phyloP scores from a whole-genome alignment of 2,888 invertebrate genomes.

The Selenia dentaria region DNA sequence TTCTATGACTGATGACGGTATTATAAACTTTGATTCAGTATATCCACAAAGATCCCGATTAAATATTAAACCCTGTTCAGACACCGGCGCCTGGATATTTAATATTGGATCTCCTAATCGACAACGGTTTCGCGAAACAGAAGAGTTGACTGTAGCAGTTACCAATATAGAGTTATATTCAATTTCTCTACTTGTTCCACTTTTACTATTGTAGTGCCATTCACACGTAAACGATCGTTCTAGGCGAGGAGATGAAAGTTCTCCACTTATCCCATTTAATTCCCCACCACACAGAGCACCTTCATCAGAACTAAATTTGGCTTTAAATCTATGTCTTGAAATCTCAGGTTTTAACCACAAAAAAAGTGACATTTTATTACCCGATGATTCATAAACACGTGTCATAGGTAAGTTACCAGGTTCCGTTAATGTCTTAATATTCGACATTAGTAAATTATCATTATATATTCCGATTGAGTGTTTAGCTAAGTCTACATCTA shows the following conservation, averaged over 20 bases:
- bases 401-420: slow-evolving; percentile 36
- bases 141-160: slow-evolving; percentile 51
- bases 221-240: slow-evolving; percentile 58
- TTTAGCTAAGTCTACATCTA: slow-evolving; percentile 67
- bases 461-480: slow-evolving; percentile 78
- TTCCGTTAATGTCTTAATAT: slow-evolving; percentile 55
- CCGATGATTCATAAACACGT: slow-evolving; percentile 83
- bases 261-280: slow-evolving; percentile 51
- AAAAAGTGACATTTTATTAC: slow-evolving; percentile 86
- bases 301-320: slow-evolving; percentile 87
- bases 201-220: slow-evolving; percentile 56
- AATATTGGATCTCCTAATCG: slow-evolving; percentile 53
- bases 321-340: slow-evolving; percentile 88
- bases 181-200: slow-evolving; percentile 11
- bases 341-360: slow-evolving; percentile 79
- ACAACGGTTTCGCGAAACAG: slow-evolving; percentile 46
- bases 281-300: slow-evolving; percentile 69
- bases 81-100: slow-evolving; percentile 42
- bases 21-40: slow-evolving; percentile 44
- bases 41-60: slow-evolving; percentile 51
- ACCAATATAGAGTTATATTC: slow-evolving; percentile 55
- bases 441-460: slow-evolving; percentile 72
- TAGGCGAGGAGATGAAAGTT: slow-evolving; percentile 54
- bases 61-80: slow-evolving; percentile 27
- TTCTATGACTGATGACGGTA: slow-evolving; percentile 54